phyloP scores from a whole-genome alignment of 92 coral and sea anemone genomes.

The Epizoanthus ramosus region DNA sequence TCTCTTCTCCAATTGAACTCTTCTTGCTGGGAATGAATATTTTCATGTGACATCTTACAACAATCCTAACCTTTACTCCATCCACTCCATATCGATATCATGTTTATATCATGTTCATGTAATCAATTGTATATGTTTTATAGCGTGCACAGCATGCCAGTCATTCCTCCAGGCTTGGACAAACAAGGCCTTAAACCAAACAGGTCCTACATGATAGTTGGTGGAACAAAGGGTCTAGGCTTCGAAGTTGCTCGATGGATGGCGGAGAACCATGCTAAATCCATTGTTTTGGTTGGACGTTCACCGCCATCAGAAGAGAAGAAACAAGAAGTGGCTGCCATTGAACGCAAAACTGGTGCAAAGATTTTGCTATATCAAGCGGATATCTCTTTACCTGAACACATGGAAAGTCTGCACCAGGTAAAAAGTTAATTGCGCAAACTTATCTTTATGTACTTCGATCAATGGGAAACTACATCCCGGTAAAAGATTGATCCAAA shows the following conservation, averaged over 20 bases:
- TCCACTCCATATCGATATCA: not conserved
- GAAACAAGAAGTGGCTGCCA: slow-evolving; percentile 44
- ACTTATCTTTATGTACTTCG: too few species aligned
- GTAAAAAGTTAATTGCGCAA: not conserved
- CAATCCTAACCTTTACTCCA: not conserved
- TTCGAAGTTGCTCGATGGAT: slow-evolving; percentile 70
- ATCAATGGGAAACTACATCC: too few species aligned
- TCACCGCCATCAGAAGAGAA: slow-evolving; percentile 53
- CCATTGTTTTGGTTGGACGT: slow-evolving; percentile 57
- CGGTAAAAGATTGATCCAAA: too few species aligned
- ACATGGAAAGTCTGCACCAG: slow-evolving; percentile 53
- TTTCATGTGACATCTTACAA: too few species aligned
- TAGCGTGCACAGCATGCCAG: not conserved
- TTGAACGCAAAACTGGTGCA: slow-evolving; percentile 50
- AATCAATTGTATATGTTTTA: too few species aligned
- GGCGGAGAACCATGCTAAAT: slow-evolving; percentile 62
- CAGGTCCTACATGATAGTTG: slow-evolving; percentile 58
- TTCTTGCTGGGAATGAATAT: too few species aligned
- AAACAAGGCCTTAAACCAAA: slow-evolving; percentile 53
- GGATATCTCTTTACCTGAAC: slow-evolving; percentile 60
- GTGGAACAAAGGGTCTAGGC: slow-evolving; percentile 66
- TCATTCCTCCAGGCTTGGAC: slow-evolving; percentile 50
- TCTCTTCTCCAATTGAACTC: too few species aligned
- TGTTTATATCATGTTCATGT: not conserved
- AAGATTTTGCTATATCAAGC: slow-evolving; percentile 55